These are phyloP conservation scores for Phacellophora camtschatica DNA, from an alignment of 30 jellyfish, hydroid and myxozoan species.

Conservation along the genomic window DNA sequence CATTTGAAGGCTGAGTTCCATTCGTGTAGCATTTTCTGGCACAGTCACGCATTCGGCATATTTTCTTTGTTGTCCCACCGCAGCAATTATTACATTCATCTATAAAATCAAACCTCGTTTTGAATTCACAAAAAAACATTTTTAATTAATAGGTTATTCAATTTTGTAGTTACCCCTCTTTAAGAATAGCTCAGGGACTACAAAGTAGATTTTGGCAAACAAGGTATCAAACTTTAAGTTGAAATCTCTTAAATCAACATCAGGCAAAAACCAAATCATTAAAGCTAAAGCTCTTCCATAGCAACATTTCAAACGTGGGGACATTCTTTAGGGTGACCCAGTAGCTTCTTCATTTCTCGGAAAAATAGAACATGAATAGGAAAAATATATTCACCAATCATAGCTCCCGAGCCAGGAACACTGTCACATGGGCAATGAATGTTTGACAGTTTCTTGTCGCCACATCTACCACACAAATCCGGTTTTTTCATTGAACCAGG, in stretches of 20 bases:
- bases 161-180: background rate
- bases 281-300: too few species aligned
- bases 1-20: constrained; percentile 39
- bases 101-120: background rate
- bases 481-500: constrained; percentile 20
- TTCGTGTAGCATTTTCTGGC: constrained; percentile 17
- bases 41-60: constrained; percentile 38
- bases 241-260: too few species aligned
- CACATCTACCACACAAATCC: constrained; percentile 33
- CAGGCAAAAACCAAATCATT: too few species aligned
- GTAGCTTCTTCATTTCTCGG: too few species aligned
- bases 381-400: background rate
- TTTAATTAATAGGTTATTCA: background rate
- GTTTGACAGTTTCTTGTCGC: background rate
- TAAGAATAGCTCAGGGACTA: too few species aligned
- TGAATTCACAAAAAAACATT: too few species aligned
- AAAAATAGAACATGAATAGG: too few species aligned
- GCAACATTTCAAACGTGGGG: too few species aligned
- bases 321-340: too few species aligned
- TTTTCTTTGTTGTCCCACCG: constrained; percentile 28
- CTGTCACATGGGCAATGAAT: constrained; percentile 25
- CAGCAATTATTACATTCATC: constrained; percentile 26
- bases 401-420: constrained; percentile 32
- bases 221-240: too few species aligned
- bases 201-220: too few species aligned